These are phyloP conservation scores for Acleris holmiana DNA, from an alignment of 2,888 invertebrate species.

Conservation along the genomic window DNA sequence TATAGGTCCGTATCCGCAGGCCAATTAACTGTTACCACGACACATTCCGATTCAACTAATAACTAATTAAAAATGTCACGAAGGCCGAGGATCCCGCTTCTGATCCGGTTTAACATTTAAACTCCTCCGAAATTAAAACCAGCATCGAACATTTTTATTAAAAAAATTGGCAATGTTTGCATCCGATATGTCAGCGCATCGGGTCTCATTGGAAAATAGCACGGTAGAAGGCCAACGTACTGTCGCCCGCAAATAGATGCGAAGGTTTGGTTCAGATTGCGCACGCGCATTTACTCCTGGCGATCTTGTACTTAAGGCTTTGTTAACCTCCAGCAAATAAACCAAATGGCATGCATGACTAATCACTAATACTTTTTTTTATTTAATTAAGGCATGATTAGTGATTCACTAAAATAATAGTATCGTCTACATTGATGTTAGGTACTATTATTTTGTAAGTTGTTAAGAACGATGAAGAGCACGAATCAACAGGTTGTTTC, in stretches of 20 bases:
- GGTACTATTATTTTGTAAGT: too few relatives aligned
- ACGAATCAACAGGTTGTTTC: too few relatives aligned
- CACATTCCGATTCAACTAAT: too few relatives aligned
- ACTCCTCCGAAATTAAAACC: constrained; percentile 1
- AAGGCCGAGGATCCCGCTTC: not conserved
- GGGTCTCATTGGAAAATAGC: constrained; percentile 70
- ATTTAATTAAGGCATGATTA: too few relatives aligned
- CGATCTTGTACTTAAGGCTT: constrained; percentile 46
- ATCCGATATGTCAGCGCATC: constrained; percentile 62
- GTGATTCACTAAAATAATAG: too few relatives aligned
- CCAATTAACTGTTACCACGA: not conserved
- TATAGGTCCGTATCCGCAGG: not conserved
- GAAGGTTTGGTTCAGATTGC: constrained; percentile 75
- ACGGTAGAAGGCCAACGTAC: constrained; percentile 77
- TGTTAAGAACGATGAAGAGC: too few relatives aligned
- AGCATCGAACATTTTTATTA: constrained; percentile 2
- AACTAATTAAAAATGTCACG: too few relatives aligned
- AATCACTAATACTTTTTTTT: too few relatives aligned
- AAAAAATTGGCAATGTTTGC: constrained; percentile 35
- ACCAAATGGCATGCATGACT: too few relatives aligned
- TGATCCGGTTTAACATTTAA: not conserved
- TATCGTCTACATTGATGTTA: too few relatives aligned
- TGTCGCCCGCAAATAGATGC: constrained; percentile 72
- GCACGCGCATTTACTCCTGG: constrained; percentile 61
- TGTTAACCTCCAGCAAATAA: not conserved